Evolutionary conservation across 2,888 invertebrate genomes (phyloP), one percentile per base, ranked within the genome.

Genomic region (Rhamnusium bicolor): DNA sequence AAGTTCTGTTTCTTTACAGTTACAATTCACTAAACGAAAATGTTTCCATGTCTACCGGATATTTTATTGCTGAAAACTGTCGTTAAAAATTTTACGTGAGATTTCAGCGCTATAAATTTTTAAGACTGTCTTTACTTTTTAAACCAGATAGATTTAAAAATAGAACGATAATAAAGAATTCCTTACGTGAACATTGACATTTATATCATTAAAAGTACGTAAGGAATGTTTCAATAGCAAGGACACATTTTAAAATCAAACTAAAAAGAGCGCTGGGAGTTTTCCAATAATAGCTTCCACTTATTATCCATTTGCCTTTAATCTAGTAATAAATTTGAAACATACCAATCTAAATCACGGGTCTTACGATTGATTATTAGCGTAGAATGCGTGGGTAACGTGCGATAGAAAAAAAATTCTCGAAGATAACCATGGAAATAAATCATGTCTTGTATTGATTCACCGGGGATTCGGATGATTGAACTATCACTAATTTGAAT

Each of bases 51-150:
- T n/a, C 40, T 2, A 40, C 61, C 21, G 19, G 46, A 19, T 61
- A 61, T 61, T 47, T n/a, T 61, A 61, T 61, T 61, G 40, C 61
- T 47, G 14, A 61, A 61, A 61, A 61, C 46, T 19, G 19, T 24
- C 61, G 46, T 46, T 61, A 61, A 61, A 46, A 61, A 40, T 61
- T 46, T 46, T 21, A 40, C 19, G 61, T 61, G 40, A 61, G 61
- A 61, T 61, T 61, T 61, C 19, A 61, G 18, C 46, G 61, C 61
- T 21, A 61, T 61, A 61, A 61, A 61, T 61, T 40, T 18, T 18
- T 61, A 46, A 24, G 46, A n/a, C 61, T 8, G 6, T 46, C 19
- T 19, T 19, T 61, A 21, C 46, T 40, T 40, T 40, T 61, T 61
- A 61, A 61, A 46, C 46, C n/a, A 8, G 46, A 46, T 46, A 21